phyloP scores from a whole-genome alignment of 2,113 vertebrate genomes.

The Paedocypris sp. region DNA sequence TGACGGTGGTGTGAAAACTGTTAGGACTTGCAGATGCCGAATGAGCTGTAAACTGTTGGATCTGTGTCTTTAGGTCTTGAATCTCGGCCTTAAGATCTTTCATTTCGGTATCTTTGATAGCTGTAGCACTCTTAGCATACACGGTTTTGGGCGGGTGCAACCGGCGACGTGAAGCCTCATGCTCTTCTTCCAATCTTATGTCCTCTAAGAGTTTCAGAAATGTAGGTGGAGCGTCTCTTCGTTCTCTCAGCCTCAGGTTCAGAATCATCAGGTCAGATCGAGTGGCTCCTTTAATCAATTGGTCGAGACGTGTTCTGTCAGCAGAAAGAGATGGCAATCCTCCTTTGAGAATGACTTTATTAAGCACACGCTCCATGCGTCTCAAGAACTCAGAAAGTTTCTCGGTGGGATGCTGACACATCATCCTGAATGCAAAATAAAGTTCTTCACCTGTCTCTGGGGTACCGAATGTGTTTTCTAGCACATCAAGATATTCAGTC shows the following conservation, averaged over 20 bases:
- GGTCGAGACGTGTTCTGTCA: slow-evolving; percentile 3
- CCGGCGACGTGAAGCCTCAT: slow-evolving; percentile 15
- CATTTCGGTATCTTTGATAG: neutral
- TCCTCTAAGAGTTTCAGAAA: slow-evolving; percentile 22
- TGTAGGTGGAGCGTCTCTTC: slow-evolving; percentile 3
- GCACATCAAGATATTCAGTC: neutral
- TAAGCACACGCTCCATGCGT: slow-evolving; percentile 18
- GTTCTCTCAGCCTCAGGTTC: slow-evolving; percentile 7
- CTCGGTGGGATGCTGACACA: slow-evolving; percentile 7
- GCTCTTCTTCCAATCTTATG: slow-evolving; percentile 15
- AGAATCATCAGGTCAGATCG: slow-evolving; percentile 11
- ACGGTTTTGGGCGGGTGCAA: neutral
- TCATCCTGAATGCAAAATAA: slow-evolving; percentile 25
- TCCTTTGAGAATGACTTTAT: slow-evolving; percentile 25
- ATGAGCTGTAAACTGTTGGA: neutral
- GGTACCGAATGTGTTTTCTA: slow-evolving; percentile 21
- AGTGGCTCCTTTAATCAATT: slow-evolving; percentile 20
- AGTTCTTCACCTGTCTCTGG: slow-evolving; percentile 23
- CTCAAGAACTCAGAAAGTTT: slow-evolving; percentile 24
- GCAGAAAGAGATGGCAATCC: neutral
- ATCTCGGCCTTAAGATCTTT: neutral
- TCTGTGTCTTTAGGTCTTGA: neutral
- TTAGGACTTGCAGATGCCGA: neutral
- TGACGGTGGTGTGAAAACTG: neutral
- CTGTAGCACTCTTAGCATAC: neutral